Percentiles rank a stretch among this genome's conserved stretches.
These are phyloP conservation scores for Phrynocephalus guinanensis DNA, from an alignment of 2,797 vertebrate species.

Conservation along the genomic window DNA sequence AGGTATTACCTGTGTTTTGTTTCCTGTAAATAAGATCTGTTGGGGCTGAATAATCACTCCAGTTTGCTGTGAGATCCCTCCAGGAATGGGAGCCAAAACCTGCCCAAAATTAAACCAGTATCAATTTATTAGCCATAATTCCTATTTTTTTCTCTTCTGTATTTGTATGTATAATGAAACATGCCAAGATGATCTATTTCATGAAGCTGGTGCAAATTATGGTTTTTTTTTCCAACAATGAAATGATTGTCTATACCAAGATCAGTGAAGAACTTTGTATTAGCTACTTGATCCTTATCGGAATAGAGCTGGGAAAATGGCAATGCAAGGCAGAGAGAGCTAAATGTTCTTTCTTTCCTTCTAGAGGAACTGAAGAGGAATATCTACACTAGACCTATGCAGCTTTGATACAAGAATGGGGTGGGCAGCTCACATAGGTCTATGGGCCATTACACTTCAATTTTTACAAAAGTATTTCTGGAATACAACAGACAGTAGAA, in stretches of 20 bases:
- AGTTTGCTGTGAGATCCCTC: constrained; percentile 92
- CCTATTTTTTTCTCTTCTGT: background rate
- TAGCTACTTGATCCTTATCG: background rate
- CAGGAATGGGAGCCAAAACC: constrained; percentile 94
- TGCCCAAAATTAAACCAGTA: constrained; percentile 63
- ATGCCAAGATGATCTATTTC: background rate
- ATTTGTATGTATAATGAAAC: background rate
- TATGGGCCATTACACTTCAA: too few species aligned
- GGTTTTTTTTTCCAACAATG: background rate
- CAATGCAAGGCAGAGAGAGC: background rate
- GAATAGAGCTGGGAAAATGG: background rate
- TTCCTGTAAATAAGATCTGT: constrained; percentile 96
- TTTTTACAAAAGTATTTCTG: too few species aligned
- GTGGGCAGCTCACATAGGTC: too few species aligned
- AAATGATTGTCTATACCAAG: background rate
- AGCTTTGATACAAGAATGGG: background rate
- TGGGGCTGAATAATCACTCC: constrained; percentile 99
- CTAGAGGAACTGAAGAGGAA: background rate
- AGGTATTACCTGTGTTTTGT: constrained; percentile 91
- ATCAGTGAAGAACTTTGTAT: background rate
- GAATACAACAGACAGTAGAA: too few species aligned
- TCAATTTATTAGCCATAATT: background rate
- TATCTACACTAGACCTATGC: background rate
- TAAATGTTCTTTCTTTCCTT: background rate
- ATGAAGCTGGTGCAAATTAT: background rate